Conservation (phyloP, 2,113 vertebrate species). For the Neogale vison region DNA sequence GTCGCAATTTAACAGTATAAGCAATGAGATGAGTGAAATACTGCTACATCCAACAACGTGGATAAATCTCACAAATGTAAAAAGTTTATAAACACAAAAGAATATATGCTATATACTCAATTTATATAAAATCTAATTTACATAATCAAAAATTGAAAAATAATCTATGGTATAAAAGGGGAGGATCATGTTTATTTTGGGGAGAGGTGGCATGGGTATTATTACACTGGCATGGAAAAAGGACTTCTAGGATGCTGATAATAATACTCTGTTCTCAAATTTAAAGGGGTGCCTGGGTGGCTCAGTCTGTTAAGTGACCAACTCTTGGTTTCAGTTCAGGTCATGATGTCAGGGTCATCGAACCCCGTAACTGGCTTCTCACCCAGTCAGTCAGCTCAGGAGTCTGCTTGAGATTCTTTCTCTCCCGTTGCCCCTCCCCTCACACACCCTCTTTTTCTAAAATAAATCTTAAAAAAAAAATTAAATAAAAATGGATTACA, state of each 20-base stretch:
- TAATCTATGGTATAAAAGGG: neutral
- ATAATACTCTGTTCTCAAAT: neutral
- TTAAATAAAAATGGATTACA: neutral
- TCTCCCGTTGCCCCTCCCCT: neutral
- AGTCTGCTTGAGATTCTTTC: neutral
- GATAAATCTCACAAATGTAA: neutral
- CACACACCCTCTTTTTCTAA: neutral
- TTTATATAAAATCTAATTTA: neutral
- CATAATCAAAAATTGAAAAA: neutral
- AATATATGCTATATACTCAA: neutral
- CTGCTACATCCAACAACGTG: neutral
- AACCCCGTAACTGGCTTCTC: neutral
- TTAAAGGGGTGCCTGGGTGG: neutral
- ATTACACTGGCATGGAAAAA: neutral
- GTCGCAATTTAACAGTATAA: neutral
- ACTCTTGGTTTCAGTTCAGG: neutral
- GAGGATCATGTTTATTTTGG: neutral
- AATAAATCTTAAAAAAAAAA: neutral
- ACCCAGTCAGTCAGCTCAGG: neutral
- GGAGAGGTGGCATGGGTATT: neutral
- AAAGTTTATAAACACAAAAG: neutral
- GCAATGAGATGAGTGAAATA: neutral
- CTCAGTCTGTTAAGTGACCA: neutral
- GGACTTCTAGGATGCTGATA: neutral
- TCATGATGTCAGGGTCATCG: neutral